Percentiles rank a stretch among this genome's conserved stretches.
Evolutionary conservation across 2,797 vertebrate species (phyloP).

Genomic region (Megaceryle alcyon): DNA sequence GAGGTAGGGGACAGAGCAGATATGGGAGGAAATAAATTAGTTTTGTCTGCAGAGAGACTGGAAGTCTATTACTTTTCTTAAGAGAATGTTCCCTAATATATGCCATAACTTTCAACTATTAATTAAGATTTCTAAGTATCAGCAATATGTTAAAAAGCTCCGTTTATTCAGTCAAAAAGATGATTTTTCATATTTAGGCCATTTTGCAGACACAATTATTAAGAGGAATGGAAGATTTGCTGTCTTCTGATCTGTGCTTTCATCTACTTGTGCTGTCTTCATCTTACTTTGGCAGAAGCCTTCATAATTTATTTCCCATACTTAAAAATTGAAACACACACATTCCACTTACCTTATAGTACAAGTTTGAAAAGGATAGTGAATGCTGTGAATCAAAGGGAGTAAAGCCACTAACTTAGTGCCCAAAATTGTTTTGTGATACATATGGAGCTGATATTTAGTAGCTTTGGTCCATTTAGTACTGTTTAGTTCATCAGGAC

Average conservation of each 20-base stretch:
- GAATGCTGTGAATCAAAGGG: rapidly evolving
- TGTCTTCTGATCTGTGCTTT: background rate
- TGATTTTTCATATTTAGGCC: background rate
- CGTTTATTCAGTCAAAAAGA: background rate
- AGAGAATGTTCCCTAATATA: background rate
- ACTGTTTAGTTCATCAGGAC: background rate
- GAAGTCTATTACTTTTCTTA: background rate
- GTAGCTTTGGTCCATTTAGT: background rate
- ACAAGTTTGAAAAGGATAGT: background rate
- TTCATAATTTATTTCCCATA: background rate
- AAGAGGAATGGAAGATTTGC: background rate
- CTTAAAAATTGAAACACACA: background rate
- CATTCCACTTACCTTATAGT: background rate
- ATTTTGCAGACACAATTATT: background rate
- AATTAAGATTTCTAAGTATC: conserved; percentile 15
- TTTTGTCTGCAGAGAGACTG: background rate
- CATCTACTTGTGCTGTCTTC: background rate
- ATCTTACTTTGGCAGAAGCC: background rate
- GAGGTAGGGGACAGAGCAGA: background rate
- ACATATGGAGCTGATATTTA: background rate
- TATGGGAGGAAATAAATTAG: background rate
- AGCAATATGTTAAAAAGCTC: background rate
- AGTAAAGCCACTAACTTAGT: background rate
- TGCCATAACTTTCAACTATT: background rate
- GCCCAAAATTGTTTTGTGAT: background rate